Evolutionary conservation across 2,113 vertebrate genomes (phyloP), one percentile per base, ranked within the genome.

Genomic region (Condylura cristata): DNA sequence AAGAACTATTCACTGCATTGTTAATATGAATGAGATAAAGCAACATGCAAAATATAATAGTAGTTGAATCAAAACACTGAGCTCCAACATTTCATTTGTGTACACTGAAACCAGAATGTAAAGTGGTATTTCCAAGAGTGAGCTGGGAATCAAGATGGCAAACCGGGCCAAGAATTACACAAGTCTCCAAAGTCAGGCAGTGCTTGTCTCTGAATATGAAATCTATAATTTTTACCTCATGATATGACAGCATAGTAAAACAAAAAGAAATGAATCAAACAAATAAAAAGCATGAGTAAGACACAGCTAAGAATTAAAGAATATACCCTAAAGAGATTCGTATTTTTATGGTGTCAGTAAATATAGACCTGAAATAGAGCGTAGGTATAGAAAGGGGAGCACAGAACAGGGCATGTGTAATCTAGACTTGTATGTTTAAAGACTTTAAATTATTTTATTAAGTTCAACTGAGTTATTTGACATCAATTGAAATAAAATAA

Each of bases 1-100:
- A 91, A 86, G 37, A 12, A 88, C 85, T 56, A 22, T 22, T 56
- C 39, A 37, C 3, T 93, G n/a, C 53, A 46, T 89, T 48, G 51
- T 44, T 89, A 51, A 75, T 71, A 58, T 81, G 12, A 46, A 71
- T 89, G 66, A 53, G n/a, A 66, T 34, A 89, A 92, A 90, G 44
- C 8, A 93, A 32, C 30, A 75, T 8, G 11, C 2, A 44, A 63
- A 11, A 9, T 66, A 72, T 24, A 72, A 34, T 61, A 30, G 60
- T 61, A 46, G 28, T 41, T 58, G 75, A n/a, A 71, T 5, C 14
- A 80, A 91, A 12, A 20, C 22, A 26, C 0, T 41, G 48, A 79
- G 58, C 17, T 89, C 14, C 71, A 78, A 78, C 51, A 60, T 8
- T 93, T 72, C 22, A n/a, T 6, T 11, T 91, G 41, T 53, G 26